Evolutionary conservation across 2,888 invertebrate species (phyloP).

Genomic region (Tethea ocularis): DNA sequence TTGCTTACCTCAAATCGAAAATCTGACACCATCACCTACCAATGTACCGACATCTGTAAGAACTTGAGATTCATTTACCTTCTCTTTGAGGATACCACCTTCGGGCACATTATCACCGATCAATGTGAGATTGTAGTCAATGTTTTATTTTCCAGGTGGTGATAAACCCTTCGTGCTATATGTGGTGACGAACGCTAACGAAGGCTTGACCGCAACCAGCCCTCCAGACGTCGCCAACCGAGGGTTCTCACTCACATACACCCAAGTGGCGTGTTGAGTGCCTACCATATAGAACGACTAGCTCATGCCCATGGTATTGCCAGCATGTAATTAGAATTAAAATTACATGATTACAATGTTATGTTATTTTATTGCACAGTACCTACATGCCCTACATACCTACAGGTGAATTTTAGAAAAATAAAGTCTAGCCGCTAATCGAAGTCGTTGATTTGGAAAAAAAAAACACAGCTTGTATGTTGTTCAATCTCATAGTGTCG

Average conservation of each 20-base stretch:
- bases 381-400: no score
- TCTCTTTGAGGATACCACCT: no score
- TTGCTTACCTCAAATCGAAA: no score
- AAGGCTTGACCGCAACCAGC: slow-evolving; percentile 69
- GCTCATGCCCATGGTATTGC: neutral
- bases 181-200: slow-evolving; percentile 86
- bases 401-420: no score
- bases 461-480: no score
- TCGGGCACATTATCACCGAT: no score
- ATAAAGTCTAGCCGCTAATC: no score
- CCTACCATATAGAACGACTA: neutral
- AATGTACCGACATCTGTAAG: no score
- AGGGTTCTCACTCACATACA: slow-evolving; percentile 89
- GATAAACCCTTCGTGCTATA: slow-evolving; percentile 89
- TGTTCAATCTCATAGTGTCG: no score
- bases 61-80: no score
- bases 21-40: no score
- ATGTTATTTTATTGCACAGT: neutral
- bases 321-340: neutral
- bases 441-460: no score
- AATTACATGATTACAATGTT: neutral
- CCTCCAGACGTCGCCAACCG: slow-evolving; percentile 87
- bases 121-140: neutral
- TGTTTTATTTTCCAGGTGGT: slow-evolving; percentile 72
- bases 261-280: slow-evolving; percentile 85